These are phyloP conservation scores for Saturnia japonica DNA, from an alignment of 2,888 invertebrate species.

Conservation along the genomic window DNA sequence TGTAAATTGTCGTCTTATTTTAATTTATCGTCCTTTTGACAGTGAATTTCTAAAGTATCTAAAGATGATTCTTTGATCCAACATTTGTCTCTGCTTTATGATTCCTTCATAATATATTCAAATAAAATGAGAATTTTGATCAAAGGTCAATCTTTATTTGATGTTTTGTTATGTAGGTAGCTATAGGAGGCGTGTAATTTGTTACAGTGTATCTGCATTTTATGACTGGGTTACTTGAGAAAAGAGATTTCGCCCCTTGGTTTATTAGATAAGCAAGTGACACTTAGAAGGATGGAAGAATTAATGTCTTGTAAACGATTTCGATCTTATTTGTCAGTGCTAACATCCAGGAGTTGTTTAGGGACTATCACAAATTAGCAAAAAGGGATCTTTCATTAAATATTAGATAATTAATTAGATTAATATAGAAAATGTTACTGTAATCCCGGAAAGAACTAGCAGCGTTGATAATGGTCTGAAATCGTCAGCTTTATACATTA, in stretches of 20 bases:
- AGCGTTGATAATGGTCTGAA: too few relatives aligned
- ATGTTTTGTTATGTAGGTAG: not conserved
- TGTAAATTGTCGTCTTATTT: not conserved
- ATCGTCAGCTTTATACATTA: too few relatives aligned
- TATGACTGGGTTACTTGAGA: not conserved
- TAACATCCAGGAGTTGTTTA: not conserved
- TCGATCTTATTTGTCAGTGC: not conserved
- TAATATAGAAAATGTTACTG: too few relatives aligned
- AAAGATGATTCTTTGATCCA: not conserved
- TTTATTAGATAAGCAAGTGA: constrained; percentile 9
- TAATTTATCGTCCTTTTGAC: not conserved
- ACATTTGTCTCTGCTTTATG: not conserved
- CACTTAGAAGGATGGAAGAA: not conserved
- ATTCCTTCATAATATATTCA: not conserved
- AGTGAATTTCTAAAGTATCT: not conserved
- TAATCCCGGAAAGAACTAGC: too few relatives aligned
- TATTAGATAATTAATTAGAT: too few relatives aligned
- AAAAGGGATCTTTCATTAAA: too few relatives aligned
- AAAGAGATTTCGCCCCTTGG: not conserved
- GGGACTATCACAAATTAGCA: too few relatives aligned
- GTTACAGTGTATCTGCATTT: constrained; percentile 2
- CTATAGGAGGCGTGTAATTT: constrained; percentile 2
- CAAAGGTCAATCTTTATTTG: not conserved
- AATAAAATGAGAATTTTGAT: not conserved
- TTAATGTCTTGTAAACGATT: constrained; percentile 5